These are phyloP conservation scores for Catotricha subobsoleta DNA, from an alignment of 2,888 invertebrate species.

Conservation along the genomic window DNA sequence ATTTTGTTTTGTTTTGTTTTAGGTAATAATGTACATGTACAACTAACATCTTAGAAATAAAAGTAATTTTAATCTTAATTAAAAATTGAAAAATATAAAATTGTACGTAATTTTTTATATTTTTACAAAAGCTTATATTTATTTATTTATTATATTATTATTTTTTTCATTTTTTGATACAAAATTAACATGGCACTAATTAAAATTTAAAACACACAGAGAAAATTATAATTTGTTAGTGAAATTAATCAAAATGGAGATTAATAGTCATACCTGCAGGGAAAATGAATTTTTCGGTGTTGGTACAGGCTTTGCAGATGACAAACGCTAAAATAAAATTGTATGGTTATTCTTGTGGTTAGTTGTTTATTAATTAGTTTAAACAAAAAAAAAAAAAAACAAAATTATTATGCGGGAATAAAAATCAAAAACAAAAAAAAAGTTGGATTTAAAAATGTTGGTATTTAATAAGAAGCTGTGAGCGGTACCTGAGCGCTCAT, in stretches of 20 bases:
- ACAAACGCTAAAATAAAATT: slow-evolving; percentile 5
- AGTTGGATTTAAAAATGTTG: background rate
- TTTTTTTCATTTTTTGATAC: too few relatives aligned
- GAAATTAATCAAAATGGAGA: background rate
- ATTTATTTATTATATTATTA: background rate
- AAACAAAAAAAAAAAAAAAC: slow-evolving; percentile 5
- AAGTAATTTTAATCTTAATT: too few relatives aligned
- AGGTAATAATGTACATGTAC: too few relatives aligned
- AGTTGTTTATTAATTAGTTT: background rate
- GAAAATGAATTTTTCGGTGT: slow-evolving; percentile 14
- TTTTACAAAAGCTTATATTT: too few relatives aligned
- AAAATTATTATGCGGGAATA: background rate
- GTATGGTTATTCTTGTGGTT: background rate
- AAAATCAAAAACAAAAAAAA: background rate
- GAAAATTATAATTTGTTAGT: background rate
- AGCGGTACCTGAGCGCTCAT: slow-evolving; percentile 20
- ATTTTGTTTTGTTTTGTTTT: too few relatives aligned
- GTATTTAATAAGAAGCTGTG: slow-evolving; percentile 3
- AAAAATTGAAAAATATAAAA: too few relatives aligned
- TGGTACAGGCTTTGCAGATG: slow-evolving; percentile 7
- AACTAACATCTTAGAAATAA: too few relatives aligned
- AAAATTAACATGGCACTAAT: slow-evolving; percentile 2
- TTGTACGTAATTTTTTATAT: too few relatives aligned
- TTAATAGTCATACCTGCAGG: slow-evolving; percentile 13
- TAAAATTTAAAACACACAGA: slow-evolving; percentile 1